These are phyloP conservation scores for Bemisia tabaci DNA, from an alignment of 1,140 invertebrate genomes.

Conservation along the genomic window DNA sequence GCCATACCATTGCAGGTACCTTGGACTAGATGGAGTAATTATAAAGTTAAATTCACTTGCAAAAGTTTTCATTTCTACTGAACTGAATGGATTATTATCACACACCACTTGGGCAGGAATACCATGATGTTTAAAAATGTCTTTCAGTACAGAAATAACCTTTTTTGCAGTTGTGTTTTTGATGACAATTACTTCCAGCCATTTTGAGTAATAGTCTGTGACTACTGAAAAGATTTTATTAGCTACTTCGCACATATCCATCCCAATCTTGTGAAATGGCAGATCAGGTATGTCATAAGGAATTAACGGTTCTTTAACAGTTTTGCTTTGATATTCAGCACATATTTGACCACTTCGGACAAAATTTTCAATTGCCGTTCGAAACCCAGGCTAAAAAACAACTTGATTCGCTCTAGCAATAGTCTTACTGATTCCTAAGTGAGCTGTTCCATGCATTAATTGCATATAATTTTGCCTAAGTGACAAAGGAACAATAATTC, in stretches of 20 bases:
- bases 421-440: background rate
- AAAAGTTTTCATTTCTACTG: conserved; percentile 15
- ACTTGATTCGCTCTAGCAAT: background rate
- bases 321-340: conserved; percentile 9
- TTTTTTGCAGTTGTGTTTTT: background rate
- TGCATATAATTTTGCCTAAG: background rate
- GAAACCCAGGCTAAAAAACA: conserved; percentile 20
- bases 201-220: background rate
- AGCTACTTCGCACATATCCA: conserved; percentile 16
- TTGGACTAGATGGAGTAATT: conserved; percentile 7
- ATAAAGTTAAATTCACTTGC: conserved; percentile 7
- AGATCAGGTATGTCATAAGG: conserved; percentile 15
- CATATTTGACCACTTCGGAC: conserved; percentile 14
- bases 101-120: conserved; percentile 24
- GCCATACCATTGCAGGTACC: conserved; percentile 16
- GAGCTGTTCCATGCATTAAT: conserved; percentile 10
- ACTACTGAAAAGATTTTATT: background rate
- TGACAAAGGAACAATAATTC: background rate
- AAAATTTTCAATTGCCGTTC: background rate
- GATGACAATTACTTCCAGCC: background rate
- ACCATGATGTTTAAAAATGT: conserved; percentile 25
- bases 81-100: conserved; percentile 23
- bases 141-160: conserved; percentile 17
- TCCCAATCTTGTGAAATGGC: conserved; percentile 19
- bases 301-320: conserved; percentile 18